phyloP scores from a whole-genome alignment of 2,113 vertebrate genomes.

The Meleagris gallopavo region DNA sequence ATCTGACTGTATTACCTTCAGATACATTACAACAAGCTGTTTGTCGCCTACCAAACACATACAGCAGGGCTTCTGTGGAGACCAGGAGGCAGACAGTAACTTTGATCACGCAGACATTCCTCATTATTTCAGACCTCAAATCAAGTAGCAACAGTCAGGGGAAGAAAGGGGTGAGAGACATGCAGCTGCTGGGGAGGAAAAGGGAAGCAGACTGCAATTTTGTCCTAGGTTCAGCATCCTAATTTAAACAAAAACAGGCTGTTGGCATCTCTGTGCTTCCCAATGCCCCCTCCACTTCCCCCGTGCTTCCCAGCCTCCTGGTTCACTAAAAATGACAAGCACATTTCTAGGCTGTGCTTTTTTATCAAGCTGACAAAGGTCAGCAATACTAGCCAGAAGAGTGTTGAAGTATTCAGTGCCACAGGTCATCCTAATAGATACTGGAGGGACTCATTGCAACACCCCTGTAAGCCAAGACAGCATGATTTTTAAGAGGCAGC shows the following conservation, averaged over 20 bases:
- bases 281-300: constrained; percentile 39
- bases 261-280: constrained; percentile 8
- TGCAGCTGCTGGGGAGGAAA: constrained; percentile 45
- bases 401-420: constrained; percentile 76
- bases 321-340: constrained; percentile 68
- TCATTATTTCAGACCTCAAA: constrained; percentile 74
- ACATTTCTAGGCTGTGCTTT: constrained; percentile 63
- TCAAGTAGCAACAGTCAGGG: constrained; percentile 61
- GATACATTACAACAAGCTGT: constrained; percentile 49
- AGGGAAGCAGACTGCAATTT: constrained; percentile 54
- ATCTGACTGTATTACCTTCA: constrained; percentile 42
- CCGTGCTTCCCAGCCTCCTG: constrained; percentile 37
- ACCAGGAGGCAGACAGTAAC: constrained; percentile 55
- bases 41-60: constrained; percentile 47
- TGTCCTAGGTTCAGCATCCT: constrained; percentile 45
- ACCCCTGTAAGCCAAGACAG: constrained; percentile 63
- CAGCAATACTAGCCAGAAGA: constrained; percentile 85
- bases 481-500: constrained; percentile 72
- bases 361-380: constrained; percentile 90
- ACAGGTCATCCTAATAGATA: constrained; percentile 83
- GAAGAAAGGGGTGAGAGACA: constrained; percentile 49
- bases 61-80: constrained; percentile 50
- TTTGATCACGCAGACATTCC: constrained; percentile 65
- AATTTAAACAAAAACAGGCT: constrained; percentile 67
- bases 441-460: constrained; percentile 75